phyloP scores from a whole-genome alignment of 2,888 invertebrate genomes.

The Beris morrisii region DNA sequence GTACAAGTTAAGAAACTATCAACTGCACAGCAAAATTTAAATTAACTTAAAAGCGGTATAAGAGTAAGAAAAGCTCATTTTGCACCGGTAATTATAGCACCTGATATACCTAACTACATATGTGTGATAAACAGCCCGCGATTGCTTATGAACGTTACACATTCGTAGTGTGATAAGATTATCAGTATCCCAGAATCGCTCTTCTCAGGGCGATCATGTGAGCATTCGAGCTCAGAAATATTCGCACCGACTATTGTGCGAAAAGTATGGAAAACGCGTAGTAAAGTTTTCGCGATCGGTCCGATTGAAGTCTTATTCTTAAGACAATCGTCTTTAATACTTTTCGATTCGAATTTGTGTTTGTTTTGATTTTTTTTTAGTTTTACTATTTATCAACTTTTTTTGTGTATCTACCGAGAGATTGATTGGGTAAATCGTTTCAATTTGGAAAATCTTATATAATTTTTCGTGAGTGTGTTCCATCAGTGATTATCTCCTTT shows the following conservation, averaged over 20 bases:
- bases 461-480: constrained; percentile 13
- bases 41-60: too few relatives aligned
- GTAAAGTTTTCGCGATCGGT: background rate
- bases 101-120: too few relatives aligned
- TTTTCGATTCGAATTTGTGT: background rate
- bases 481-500: background rate
- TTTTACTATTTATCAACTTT: background rate
- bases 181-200: constrained; percentile 29
- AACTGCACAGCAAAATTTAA: too few relatives aligned
- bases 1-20: too few relatives aligned
- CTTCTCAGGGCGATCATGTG: constrained; percentile 23
- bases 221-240: constrained; percentile 8
- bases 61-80: too few relatives aligned
- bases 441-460: constrained; percentile 14
- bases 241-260: background rate
- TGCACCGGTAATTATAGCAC: too few relatives aligned
- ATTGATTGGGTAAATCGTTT: constrained; percentile 17
- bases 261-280: too few relatives aligned
- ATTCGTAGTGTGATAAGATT: constrained; percentile 23
- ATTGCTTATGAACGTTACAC: constrained; percentile 2
- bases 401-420: background rate
- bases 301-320: background rate
- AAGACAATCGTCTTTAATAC: too few relatives aligned
- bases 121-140: too few relatives aligned
- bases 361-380: background rate